A percentile compares a stretch with the other conserved stretches of the same genome.
These are phyloP conservation scores for Asobara japonica DNA, from an alignment of 1,140 invertebrate genomes.

Conservation along the genomic window DNA sequence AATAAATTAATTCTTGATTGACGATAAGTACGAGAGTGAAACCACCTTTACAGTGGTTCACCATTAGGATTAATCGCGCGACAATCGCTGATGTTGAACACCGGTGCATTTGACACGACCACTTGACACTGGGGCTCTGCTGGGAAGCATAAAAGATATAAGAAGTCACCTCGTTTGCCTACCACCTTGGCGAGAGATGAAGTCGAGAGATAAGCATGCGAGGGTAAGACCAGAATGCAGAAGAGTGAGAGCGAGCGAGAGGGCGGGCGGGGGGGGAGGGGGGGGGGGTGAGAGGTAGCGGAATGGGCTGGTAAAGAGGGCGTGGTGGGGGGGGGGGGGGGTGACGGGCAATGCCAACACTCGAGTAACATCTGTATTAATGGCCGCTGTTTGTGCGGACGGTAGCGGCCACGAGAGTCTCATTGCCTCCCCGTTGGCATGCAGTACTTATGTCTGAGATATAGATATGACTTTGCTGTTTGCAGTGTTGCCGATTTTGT, in stretches of 20 bases:
- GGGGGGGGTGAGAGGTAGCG: not conserved
- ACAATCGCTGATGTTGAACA: constrained; percentile 10
- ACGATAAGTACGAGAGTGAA: not conserved
- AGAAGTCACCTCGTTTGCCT: constrained; percentile 20
- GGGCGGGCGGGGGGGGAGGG: not conserved
- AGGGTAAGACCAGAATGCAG: not conserved
- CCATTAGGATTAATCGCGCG: not conserved
- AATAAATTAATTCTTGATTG: no score
- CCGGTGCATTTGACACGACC: not conserved
- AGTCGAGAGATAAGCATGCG: constrained; percentile 30
- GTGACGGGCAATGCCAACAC: constrained; percentile 1
- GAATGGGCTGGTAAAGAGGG: not conserved
- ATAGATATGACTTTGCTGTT: no score
- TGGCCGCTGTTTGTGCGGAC: constrained; percentile 21
- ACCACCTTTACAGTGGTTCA: not conserved
- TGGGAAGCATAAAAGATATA: not conserved
- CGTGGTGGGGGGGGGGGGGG: not conserved
- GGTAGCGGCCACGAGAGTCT: constrained; percentile 20
- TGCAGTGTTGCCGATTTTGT: no score
- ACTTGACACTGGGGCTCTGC: not conserved
- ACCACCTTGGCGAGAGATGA: not conserved
- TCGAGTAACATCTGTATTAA: constrained; percentile 36
- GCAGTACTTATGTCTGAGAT: not conserved
- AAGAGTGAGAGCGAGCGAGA: constrained; percentile 4
- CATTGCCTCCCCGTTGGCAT: constrained; percentile 18